phyloP scores from a whole-genome alignment of 2,888 invertebrate species.

The Apeira syringaria region DNA sequence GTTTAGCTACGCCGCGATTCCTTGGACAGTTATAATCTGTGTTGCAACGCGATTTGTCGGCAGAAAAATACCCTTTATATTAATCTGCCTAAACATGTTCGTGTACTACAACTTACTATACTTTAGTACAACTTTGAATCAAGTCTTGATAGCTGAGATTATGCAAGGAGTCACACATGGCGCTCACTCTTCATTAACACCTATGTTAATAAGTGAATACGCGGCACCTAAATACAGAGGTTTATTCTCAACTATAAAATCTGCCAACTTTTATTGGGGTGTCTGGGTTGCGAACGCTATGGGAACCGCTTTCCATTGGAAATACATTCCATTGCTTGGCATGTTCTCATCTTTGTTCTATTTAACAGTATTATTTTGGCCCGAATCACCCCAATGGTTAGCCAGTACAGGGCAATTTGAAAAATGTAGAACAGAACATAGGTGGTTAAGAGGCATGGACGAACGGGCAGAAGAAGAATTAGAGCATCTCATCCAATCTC shows the following conservation, averaged over 20 bases:
- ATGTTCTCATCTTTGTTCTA: constrained; percentile 15
- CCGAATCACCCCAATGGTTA: constrained; percentile 38
- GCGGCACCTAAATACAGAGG: constrained; percentile 31
- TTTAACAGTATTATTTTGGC: constrained; percentile 20
- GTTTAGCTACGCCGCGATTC: constrained; percentile 30
- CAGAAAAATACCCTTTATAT: constrained; percentile 28
- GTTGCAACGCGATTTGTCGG: constrained; percentile 24
- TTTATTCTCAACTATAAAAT: constrained; percentile 32
- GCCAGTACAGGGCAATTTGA: constrained; percentile 35
- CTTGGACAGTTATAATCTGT: constrained; percentile 33
- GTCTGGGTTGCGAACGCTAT: constrained; percentile 36
- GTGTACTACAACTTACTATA: constrained; percentile 14
- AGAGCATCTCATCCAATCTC: constrained; percentile 21
- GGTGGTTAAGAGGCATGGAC: constrained; percentile 32
- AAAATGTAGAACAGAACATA: constrained; percentile 27
- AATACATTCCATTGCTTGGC: constrained; percentile 27
- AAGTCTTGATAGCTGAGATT: constrained; percentile 4
- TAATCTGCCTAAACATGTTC: constrained; percentile 22
- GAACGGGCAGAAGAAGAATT: constrained; percentile 27
- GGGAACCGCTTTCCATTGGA: constrained; percentile 36
- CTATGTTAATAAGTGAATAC: constrained; percentile 31
- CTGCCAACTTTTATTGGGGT: constrained; percentile 34
- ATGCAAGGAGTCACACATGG: constrained; percentile 3
- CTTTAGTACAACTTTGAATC: constrained; percentile 1
- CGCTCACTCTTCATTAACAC: constrained; percentile 14